Evolutionary conservation across 1,140 invertebrate species (phyloP).

Genomic region (Zaprionus capensis): DNA sequence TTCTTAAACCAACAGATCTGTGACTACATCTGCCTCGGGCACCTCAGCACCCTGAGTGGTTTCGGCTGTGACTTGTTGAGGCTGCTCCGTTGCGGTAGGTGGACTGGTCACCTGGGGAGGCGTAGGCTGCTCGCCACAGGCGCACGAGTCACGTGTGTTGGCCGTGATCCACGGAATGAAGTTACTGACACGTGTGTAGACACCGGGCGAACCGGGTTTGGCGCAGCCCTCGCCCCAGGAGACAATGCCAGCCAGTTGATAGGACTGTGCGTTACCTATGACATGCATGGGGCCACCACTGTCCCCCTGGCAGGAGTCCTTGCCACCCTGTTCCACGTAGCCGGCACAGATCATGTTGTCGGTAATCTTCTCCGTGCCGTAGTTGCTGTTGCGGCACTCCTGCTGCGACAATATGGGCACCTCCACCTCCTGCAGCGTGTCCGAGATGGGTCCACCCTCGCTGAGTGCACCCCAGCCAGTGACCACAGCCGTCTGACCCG

Average conservation of each 20-base stretch:
- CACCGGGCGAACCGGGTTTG: constrained; percentile 90
- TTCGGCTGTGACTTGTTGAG: constrained; percentile 16
- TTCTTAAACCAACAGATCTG: constrained; percentile 7
- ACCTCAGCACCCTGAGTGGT: constrained; percentile 33
- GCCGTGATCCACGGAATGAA: constrained; percentile 90
- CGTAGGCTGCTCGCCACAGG: constrained; percentile 84
- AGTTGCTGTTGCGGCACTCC: constrained; percentile 88
- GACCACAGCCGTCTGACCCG: constrained; percentile 85
- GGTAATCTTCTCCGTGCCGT: constrained; percentile 89
- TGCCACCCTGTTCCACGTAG: constrained; percentile 88
- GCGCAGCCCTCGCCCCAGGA: constrained; percentile 94
- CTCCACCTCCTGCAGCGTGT: constrained; percentile 86
- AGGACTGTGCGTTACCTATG: constrained; percentile 67
- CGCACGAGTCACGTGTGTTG: constrained; percentile 89
- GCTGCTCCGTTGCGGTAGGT: constrained; percentile 37
- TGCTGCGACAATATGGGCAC: constrained; percentile 91
- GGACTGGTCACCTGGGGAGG: constrained; percentile 2
- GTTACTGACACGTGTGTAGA: constrained; percentile 92
- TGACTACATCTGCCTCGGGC: constrained; percentile 44
- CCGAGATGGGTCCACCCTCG: constrained; percentile 86
- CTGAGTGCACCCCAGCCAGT: constrained; percentile 89
- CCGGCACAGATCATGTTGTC: constrained; percentile 95
- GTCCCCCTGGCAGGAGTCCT: constrained; percentile 91
- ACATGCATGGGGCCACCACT: constrained; percentile 89
- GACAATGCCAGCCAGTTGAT: constrained; percentile 86